A percentile compares a stretch with the other conserved stretches of the same genome.
These are phyloP conservation scores for Cebidichthys violaceus DNA, from an alignment of 2,113 vertebrate genomes.

Conservation along the genomic window DNA sequence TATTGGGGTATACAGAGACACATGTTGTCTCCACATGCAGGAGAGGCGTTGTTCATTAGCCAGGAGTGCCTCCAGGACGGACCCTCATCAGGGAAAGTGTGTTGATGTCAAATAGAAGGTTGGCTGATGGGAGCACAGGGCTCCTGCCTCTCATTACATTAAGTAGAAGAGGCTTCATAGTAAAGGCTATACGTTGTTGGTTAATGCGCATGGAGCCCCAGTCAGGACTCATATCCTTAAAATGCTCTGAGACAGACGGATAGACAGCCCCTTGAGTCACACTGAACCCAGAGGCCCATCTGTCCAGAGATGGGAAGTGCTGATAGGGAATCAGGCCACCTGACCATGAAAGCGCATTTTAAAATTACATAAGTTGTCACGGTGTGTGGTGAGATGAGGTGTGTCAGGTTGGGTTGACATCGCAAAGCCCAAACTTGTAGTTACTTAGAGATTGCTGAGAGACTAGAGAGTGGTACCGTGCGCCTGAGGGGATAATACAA, in stretches of 20 bases:
- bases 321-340: conserved; percentile 32
- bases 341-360: conserved; percentile 34
- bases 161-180: conserved; percentile 62
- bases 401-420: conserved; percentile 47
- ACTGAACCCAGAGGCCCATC: conserved; percentile 37
- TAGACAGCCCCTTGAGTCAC: conserved; percentile 32
- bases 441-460: conserved; percentile 46
- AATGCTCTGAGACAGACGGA: conserved; percentile 50
- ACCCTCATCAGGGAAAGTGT: conserved; percentile 81
- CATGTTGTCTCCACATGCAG: conserved; percentile 66
- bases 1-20: conserved; percentile 29
- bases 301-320: conserved; percentile 20
- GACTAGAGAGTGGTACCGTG: conserved; percentile 4
- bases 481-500: conserved; percentile 33
- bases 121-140: conserved; percentile 61
- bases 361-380: conserved; percentile 31
- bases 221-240: conserved; percentile 57
- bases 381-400: conserved; percentile 21
- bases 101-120: conserved; percentile 72
- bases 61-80: conserved; percentile 69
- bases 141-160: conserved; percentile 78
- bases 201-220: conserved; percentile 55
- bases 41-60: conserved; percentile 76
- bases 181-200: conserved; percentile 39
- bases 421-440: conserved; percentile 38